Conservation (phyloP, 1,140 invertebrate genomes). For the Macrotrachela quadricornifera region DNA sequence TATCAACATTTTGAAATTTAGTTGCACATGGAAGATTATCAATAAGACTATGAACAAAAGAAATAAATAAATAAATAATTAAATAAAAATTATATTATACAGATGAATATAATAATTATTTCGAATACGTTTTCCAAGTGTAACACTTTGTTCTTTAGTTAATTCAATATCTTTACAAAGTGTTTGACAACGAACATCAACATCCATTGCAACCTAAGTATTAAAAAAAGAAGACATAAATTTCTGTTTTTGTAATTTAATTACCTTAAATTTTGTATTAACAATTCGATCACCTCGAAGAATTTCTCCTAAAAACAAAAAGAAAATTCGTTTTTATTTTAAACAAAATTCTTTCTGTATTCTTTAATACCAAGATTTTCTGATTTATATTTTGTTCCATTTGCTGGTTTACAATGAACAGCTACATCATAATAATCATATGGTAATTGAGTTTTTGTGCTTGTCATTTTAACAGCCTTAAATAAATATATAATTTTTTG, state of each 20-base stretch:
- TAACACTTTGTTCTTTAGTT: constrained; percentile 26
- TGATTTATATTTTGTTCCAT: constrained; percentile 66
- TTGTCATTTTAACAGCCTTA: constrained; percentile 81
- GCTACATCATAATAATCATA: constrained; percentile 88
- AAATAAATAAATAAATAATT: constrained; percentile 6
- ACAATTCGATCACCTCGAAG: constrained; percentile 74
- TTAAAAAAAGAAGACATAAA: too few species aligned
- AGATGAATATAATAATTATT: constrained; percentile 75
- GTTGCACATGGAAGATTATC: constrained; percentile 92
- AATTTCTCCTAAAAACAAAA: constrained; percentile 40
- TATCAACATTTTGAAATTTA: constrained; percentile 44
- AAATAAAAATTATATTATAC: constrained; percentile 36
- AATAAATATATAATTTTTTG: constrained; percentile 7
- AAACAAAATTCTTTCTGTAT: too few species aligned
- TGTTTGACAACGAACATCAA: constrained; percentile 50
- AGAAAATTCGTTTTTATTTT: too few species aligned
- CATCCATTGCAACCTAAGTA: constrained; percentile 44
- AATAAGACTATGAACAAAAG: constrained; percentile 47
- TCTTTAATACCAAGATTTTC: constrained; percentile 45
- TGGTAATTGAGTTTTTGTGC: constrained; percentile 76
- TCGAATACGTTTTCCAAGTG: constrained; percentile 47
- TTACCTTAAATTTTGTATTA: constrained; percentile 41
- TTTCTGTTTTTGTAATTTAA: too few species aligned
- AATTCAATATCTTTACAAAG: constrained; percentile 43
- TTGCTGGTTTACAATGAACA: constrained; percentile 61